These are phyloP conservation scores for Trachelus stipa DNA, from an alignment of 2,888 invertebrate species.

Conservation along the genomic window DNA sequence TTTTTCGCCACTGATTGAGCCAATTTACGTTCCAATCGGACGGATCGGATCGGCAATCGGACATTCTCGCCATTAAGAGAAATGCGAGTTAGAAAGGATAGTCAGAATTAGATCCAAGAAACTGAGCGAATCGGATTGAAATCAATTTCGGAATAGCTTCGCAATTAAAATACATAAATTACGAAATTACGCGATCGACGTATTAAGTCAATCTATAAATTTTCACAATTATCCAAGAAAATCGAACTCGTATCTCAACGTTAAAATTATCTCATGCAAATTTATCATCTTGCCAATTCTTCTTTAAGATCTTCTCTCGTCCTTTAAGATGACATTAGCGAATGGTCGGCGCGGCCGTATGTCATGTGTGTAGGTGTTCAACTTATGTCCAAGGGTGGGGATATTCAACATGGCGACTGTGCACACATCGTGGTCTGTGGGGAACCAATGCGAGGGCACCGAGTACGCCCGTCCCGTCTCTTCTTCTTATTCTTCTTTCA, in stretches of 20 bases:
- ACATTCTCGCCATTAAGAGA: not conserved
- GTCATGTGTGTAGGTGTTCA: conserved; percentile 54
- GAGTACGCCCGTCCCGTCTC: conserved; percentile 50
- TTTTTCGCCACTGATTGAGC: conserved; percentile 21
- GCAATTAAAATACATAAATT: not conserved
- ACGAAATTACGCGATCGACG: not conserved
- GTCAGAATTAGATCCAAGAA: not conserved
- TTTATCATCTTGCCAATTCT: not conserved
- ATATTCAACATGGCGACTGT: conserved; percentile 63
- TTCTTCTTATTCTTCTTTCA: conserved; percentile 32
- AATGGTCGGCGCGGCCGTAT: conserved; percentile 35
- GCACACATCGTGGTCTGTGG: conserved; percentile 54
- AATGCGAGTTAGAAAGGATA: not conserved
- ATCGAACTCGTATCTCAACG: not conserved
- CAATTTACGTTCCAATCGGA: conserved; percentile 3
- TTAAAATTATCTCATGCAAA: not conserved
- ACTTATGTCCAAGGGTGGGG: conserved; percentile 49
- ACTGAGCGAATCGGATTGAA: not conserved
- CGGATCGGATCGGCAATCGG: not conserved
- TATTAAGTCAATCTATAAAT: not conserved
- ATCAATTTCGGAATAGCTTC: not conserved
- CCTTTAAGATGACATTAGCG: conserved; percentile 7
- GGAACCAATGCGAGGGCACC: conserved; percentile 63
- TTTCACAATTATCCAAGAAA: not conserved
- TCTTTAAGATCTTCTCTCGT: conserved; percentile 2